phyloP scores from a whole-genome alignment of 2,888 invertebrate genomes.

The Gryllus longicercus region DNA sequence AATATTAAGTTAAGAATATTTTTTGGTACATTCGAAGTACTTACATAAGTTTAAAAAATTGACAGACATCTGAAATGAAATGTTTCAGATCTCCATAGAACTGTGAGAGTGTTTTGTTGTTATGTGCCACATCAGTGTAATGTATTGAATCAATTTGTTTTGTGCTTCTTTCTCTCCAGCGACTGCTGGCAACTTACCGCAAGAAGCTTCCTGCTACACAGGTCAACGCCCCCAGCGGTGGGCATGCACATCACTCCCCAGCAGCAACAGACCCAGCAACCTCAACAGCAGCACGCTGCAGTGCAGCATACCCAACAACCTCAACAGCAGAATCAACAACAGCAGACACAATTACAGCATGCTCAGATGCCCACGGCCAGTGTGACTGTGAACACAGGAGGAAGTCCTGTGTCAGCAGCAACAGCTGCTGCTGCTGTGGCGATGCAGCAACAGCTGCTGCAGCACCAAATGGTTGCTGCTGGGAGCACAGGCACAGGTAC shows the following conservation, averaged over 20 bases:
- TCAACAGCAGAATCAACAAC: slow-evolving; percentile 41
- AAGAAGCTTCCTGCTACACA: slow-evolving; percentile 34
- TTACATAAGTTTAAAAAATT: no score
- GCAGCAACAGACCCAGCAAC: slow-evolving; percentile 40
- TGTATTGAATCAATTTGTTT: neutral
- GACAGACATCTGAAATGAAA: no score
- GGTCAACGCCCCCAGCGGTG: slow-evolving; percentile 45
- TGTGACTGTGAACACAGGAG: slow-evolving; percentile 31
- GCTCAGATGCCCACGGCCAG: slow-evolving; percentile 43
- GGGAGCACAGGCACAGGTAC: no score
- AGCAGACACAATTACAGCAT: slow-evolving; percentile 41
- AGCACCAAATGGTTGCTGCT: neutral
- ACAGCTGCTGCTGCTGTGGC: neutral
- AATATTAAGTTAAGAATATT: no score
- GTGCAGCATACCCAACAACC: slow-evolving; percentile 42
- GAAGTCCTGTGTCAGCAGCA: neutral
- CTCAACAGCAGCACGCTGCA: slow-evolving; percentile 40
- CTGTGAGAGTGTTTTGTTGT: neutral
- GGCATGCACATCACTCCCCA: slow-evolving; percentile 39
- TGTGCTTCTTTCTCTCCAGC: neutral
- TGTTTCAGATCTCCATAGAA: no score
- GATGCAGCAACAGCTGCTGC: neutral
- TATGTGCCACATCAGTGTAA: neutral
- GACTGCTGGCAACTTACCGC: slow-evolving; percentile 9
- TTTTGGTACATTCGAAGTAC: no score